Conservation (phyloP, 2,888 invertebrate species). For the Amaurobius ferox region DNA sequence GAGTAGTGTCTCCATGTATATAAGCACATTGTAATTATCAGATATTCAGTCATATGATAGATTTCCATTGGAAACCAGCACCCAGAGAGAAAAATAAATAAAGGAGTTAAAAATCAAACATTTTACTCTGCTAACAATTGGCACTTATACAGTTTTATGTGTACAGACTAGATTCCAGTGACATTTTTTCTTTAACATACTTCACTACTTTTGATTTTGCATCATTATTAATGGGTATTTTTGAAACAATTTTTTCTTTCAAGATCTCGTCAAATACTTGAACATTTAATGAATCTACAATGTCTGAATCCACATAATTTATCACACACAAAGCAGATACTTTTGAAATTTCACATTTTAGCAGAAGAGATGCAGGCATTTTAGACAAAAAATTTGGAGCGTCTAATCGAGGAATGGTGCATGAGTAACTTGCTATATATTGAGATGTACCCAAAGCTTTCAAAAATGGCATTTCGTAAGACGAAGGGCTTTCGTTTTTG, state of each 20-base stretch:
- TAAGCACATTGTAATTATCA: too few relatives aligned
- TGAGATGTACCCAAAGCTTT: constrained; percentile 25
- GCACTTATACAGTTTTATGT: background rate
- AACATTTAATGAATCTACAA: constrained; percentile 22
- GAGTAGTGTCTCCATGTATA: too few relatives aligned
- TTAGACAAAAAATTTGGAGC: constrained; percentile 39
- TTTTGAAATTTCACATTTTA: constrained; percentile 20
- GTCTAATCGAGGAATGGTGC: background rate
- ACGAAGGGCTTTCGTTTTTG: background rate
- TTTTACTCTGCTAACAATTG: too few relatives aligned
- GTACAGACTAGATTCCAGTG: constrained; percentile 37
- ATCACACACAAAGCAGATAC: constrained; percentile 30
- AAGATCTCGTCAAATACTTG: constrained; percentile 28
- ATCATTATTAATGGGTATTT: background rate
- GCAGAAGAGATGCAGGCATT: constrained; percentile 35
- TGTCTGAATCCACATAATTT: constrained; percentile 20
- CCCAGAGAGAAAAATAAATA: too few relatives aligned
- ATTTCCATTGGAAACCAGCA: too few relatives aligned
- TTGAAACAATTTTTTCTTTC: background rate
- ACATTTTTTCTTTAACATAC: background rate
- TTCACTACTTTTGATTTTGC: constrained; percentile 21
- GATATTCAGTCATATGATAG: too few relatives aligned
- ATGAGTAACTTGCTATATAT: background rate
- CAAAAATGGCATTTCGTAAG: constrained; percentile 20
- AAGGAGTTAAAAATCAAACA: too few relatives aligned